These are phyloP conservation scores for Apomyelois bistriatella DNA, from an alignment of 2,888 invertebrate species.

Conservation along the genomic window DNA sequence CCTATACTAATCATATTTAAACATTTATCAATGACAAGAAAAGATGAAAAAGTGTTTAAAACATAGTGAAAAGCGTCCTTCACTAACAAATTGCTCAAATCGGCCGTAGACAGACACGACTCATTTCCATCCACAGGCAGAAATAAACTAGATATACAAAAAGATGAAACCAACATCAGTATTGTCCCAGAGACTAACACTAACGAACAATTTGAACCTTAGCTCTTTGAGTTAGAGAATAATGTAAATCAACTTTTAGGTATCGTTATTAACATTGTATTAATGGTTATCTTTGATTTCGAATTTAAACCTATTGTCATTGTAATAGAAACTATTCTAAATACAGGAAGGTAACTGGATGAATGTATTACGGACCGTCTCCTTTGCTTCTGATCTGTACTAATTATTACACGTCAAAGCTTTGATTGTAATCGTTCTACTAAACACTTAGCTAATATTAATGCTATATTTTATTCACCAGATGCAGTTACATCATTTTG, in stretches of 20 bases:
- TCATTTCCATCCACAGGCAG: slow-evolving; percentile 35
- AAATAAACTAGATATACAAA: slow-evolving; percentile 62
- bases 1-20: no score
- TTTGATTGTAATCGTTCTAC: slow-evolving; percentile 8
- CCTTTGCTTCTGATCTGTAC: not conserved
- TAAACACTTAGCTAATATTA: slow-evolving; percentile 1
- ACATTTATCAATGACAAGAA: no score
- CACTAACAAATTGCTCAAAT: slow-evolving; percentile 46
- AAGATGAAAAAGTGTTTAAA: no score
- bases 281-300: not conserved
- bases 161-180: slow-evolving; percentile 31
- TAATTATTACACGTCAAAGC: slow-evolving; percentile 11
- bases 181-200: slow-evolving; percentile 18
- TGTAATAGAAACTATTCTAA: not conserved
- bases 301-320: not conserved
- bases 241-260: not conserved
- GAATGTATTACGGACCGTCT: not conserved
- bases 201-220: slow-evolving; percentile 1
- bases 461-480: not conserved
- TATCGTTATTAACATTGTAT: slow-evolving; percentile 18
- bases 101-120: slow-evolving; percentile 41
- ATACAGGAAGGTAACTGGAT: not conserved
- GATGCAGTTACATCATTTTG: no score
- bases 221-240: not conserved
- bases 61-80: not conserved